Conservation (phyloP, 2,797 vertebrate genomes). For the Muraenolepis orangiensis region DNA sequence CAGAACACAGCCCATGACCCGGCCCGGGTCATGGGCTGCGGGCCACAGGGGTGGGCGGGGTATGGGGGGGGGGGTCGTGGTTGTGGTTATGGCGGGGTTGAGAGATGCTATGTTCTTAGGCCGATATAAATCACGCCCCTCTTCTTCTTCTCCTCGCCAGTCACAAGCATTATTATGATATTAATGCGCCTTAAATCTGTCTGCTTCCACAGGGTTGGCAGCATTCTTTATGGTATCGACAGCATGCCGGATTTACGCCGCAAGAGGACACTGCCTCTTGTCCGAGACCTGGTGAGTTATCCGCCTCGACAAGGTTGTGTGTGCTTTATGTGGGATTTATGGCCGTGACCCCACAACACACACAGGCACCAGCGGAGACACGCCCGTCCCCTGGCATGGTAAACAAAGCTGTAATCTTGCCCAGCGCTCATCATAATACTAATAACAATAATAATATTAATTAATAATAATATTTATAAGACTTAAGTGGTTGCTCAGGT, state of each 20-base stretch:
- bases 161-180: constrained; percentile 76
- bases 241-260: constrained; percentile 98
- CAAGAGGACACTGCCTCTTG: constrained; percentile 94
- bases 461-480: neutral
- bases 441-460: neutral
- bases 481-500: neutral
- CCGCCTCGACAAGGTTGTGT: constrained; percentile 68
- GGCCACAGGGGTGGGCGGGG: neutral
- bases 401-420: neutral
- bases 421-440: neutral
- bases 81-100: constrained; percentile 39
- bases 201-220: constrained; percentile 79
- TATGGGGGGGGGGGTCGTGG: neutral
- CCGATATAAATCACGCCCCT: constrained; percentile 69
- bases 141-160: constrained; percentile 61
- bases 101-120: constrained; percentile 56
- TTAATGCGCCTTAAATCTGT: constrained; percentile 81
- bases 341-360: constrained; percentile 39
- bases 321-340: constrained; percentile 61
- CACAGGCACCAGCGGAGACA: constrained; percentile 1
- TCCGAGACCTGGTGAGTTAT: constrained; percentile 93
- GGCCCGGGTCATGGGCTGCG: neutral
- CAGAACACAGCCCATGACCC: neutral
- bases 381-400: no score
- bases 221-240: constrained; percentile 95